These are phyloP conservation scores for Varanus komodoensis DNA, from an alignment of 2,113 vertebrate species.

Conservation along the genomic window DNA sequence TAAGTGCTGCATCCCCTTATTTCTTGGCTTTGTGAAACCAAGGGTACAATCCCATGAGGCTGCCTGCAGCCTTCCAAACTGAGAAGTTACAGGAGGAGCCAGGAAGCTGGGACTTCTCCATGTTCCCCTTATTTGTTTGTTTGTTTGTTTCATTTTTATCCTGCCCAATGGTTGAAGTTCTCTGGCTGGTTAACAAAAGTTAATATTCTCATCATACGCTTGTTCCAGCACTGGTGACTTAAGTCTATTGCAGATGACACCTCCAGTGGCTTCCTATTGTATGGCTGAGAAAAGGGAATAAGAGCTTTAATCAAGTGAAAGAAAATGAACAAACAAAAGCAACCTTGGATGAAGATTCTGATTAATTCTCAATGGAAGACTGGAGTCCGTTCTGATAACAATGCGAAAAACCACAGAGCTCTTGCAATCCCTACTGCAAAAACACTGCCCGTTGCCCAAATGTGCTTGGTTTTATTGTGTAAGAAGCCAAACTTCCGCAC, in stretches of 20 bases:
- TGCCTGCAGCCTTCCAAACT: no score
- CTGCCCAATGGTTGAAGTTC: no score
- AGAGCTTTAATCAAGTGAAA: slow-evolving; percentile 73
- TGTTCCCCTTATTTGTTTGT: no score
- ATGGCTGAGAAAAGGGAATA: slow-evolving; percentile 73
- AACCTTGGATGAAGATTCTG: slow-evolving; percentile 78
- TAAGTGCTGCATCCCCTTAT: slow-evolving; percentile 53
- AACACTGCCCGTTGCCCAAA: slow-evolving; percentile 77
- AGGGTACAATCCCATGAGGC: no score
- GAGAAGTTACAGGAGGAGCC: no score
- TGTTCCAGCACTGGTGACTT: slow-evolving; percentile 44
- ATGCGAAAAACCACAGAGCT: slow-evolving; percentile 76
- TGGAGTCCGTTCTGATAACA: slow-evolving; percentile 81
- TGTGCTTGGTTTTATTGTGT: slow-evolving; percentile 72
- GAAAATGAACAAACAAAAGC: slow-evolving; percentile 63
- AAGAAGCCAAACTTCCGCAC: slow-evolving; percentile 45
- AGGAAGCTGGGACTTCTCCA: no score
- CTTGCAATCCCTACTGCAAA: slow-evolving; percentile 69
- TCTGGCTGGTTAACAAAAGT: no score
- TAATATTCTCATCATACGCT: slow-evolving; percentile 44
- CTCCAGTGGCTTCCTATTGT: slow-evolving; percentile 72
- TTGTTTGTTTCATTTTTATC: no score
- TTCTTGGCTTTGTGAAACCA: slow-evolving; percentile 46
- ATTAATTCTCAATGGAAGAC: slow-evolving; percentile 86
- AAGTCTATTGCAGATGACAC: slow-evolving; percentile 64